Base-by-base conservation (phyloP, 1,140 invertebrate species). In the Bicyclus anynana region DNA sequence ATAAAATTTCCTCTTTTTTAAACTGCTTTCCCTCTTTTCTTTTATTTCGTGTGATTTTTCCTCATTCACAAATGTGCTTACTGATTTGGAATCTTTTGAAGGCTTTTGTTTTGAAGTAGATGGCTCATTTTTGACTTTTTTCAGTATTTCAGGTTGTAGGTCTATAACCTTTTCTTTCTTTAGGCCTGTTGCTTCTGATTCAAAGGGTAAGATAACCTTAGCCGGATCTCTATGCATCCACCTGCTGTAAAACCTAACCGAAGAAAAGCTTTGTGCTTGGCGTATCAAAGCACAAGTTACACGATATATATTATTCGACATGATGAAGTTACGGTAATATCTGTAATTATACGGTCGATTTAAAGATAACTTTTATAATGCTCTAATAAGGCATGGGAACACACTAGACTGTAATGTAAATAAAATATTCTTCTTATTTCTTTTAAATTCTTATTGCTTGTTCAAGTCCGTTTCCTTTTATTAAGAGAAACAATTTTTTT, bases 91-190 rank as follows among this genome's bases (percentile, higher is more conserved):
- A 26, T 50, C n/a, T n/a, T n/a, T n/a, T n/a, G n/a, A 29, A 38
- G 10, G 14, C 27, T 59, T 23, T 40, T 37, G 5, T 38, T 20
- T n/a, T 44, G 40, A 9, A 40, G 16, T 44, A n/a, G 10, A 20
- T 20, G 29, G 35, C 35, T 62, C 20, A 51, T 42, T 53, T 55
- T 66, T 44, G 13, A 2, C 35, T 2, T 58, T 47, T 53, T 21
- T 57, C n/a, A 62, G 49, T 50, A 42, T 38, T 33, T 61, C 40
- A 23, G 59, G 29, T 44, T 70, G 62, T 18, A 89, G 69, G 51
- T 80, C 74, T 48, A 89, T 87, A 5, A 89, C 44, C 52, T 84
- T 78, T 69, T 89, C 83, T 63, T 79, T 72, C 69, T 81, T 84
- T 16, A 87, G 65, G 35, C 47, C 64, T 48, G 78, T 71, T n/a